Percentiles rank a stretch among this genome's conserved stretches.
Evolutionary conservation across 1,140 invertebrate species (phyloP).

Genomic region (Bombus balteatus): DNA sequence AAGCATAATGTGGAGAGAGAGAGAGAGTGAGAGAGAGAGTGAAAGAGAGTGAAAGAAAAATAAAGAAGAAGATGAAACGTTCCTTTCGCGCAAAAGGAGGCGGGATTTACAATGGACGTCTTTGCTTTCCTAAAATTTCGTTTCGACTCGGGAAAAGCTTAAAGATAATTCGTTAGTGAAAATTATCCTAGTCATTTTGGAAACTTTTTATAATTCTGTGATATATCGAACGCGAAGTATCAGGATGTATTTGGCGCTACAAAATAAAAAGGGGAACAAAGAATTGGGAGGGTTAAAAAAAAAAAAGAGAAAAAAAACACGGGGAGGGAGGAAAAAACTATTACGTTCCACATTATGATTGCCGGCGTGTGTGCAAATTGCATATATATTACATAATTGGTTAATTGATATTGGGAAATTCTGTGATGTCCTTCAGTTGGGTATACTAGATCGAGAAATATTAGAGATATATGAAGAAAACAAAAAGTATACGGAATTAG

Average conservation of each 20-base stretch:
- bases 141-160: slow-evolving; percentile 45
- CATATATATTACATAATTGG: slow-evolving; percentile 53
- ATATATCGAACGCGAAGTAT: slow-evolving; percentile 68
- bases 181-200: slow-evolving; percentile 82
- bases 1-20: slow-evolving; percentile 71
- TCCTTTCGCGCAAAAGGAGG: slow-evolving; percentile 11
- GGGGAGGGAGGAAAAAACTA: slow-evolving; percentile 35
- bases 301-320: slow-evolving; percentile 28
- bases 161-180: slow-evolving; percentile 71
- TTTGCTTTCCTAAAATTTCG: slow-evolving; percentile 53
- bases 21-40: no score
- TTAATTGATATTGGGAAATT: slow-evolving; percentile 77
- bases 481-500: slow-evolving; percentile 78
- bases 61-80: neutral
- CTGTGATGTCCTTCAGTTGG: slow-evolving; percentile 82
- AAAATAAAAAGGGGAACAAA: neutral
- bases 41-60: neutral
- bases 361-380: slow-evolving; percentile 48
- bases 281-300: slow-evolving; percentile 53
- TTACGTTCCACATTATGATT: slow-evolving; percentile 71
- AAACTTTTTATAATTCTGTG: slow-evolving; percentile 79
- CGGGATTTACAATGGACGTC: neutral
- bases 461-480: slow-evolving; percentile 60
- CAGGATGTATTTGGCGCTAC: slow-evolving; percentile 44
- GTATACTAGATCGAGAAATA: slow-evolving; percentile 73